phyloP scores from a whole-genome alignment of 2,797 vertebrate genomes.

The Bovichtus diacanthus region DNA sequence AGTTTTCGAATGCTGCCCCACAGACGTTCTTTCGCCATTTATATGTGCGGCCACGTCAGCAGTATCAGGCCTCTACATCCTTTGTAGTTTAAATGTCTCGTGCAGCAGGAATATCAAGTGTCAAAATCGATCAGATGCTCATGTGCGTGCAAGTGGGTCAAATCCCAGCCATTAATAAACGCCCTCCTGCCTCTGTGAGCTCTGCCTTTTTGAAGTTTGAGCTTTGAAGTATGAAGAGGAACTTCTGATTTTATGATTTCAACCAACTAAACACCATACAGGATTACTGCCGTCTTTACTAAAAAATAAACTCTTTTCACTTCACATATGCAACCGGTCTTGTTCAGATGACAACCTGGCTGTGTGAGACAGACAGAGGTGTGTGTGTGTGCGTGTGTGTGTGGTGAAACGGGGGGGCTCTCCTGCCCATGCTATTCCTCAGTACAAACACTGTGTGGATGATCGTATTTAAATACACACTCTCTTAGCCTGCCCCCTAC shows the following conservation, averaged over 20 bases:
- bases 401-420: slow-evolving; percentile 44
- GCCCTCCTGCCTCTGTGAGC: neutral
- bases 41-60: slow-evolving; percentile 6
- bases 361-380: slow-evolving; percentile 2
- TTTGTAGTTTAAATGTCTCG: neutral
- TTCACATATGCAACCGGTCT: no score
- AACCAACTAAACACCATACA: neutral
- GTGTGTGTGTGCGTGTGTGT: slow-evolving; percentile 20
- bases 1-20: neutral
- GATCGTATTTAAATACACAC: slow-evolving; percentile 87
- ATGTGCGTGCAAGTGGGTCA: slow-evolving; percentile 10
- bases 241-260: neutral
- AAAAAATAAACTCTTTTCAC: neutral
- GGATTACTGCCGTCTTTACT: no score
- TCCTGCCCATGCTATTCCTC: slow-evolving; percentile 60
- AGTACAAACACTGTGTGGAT: slow-evolving; percentile 75
- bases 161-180: slow-evolving; percentile 1
- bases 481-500: slow-evolving; percentile 90
- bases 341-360: neutral
- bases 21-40: neutral
- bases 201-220: neutral
- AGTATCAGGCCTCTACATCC: neutral
- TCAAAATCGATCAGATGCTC: slow-evolving; percentile 14
- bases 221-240: neutral
- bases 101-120: slow-evolving; percentile 35